phyloP scores from a whole-genome alignment of 2,888 invertebrate genomes.

The Aleiodes leptofemur region DNA sequence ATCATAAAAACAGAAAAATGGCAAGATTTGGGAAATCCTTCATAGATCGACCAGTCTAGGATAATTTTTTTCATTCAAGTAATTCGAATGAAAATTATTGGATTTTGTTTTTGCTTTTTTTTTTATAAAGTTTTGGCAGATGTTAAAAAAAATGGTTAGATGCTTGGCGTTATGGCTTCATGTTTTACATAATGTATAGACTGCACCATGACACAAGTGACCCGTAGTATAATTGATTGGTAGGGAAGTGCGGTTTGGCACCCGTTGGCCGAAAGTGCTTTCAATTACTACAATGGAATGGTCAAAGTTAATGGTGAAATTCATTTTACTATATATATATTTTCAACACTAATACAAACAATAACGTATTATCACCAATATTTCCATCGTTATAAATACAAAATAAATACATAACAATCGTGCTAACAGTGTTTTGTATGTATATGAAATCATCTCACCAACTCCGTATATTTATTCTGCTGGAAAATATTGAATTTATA shows the following conservation, averaged over 20 bases:
- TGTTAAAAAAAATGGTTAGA: too few species aligned
- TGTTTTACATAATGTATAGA: slow-evolving; percentile 56
- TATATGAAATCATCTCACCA: not conserved
- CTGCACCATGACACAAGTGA: slow-evolving; percentile 60
- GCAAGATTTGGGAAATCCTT: too few species aligned
- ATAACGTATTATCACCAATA: too few species aligned
- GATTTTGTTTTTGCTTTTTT: too few species aligned
- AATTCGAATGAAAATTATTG: too few species aligned
- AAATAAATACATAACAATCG: not conserved
- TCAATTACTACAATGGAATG: slow-evolving; percentile 70
- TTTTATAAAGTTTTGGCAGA: too few species aligned
- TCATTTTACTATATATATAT: slow-evolving; percentile 59
- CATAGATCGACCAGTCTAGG: too few species aligned
- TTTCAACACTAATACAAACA: too few species aligned
- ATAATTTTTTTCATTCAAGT: too few species aligned
- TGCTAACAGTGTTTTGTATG: not conserved
- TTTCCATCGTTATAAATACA: too few species aligned
- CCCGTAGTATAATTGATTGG: slow-evolving; percentile 68
- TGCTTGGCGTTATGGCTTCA: not conserved
- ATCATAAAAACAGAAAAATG: too few species aligned
- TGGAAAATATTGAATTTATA: slow-evolving; percentile 26
- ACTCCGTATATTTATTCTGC: not conserved
- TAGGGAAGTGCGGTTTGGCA: slow-evolving; percentile 69
- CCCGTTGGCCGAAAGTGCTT: slow-evolving; percentile 70
- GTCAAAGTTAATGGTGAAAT: slow-evolving; percentile 64